A percentile compares a stretch with the other conserved stretches of the same genome.
These are phyloP conservation scores for Cataglyphis hispanica DNA, from an alignment of 1,140 invertebrate species.

Conservation along the genomic window DNA sequence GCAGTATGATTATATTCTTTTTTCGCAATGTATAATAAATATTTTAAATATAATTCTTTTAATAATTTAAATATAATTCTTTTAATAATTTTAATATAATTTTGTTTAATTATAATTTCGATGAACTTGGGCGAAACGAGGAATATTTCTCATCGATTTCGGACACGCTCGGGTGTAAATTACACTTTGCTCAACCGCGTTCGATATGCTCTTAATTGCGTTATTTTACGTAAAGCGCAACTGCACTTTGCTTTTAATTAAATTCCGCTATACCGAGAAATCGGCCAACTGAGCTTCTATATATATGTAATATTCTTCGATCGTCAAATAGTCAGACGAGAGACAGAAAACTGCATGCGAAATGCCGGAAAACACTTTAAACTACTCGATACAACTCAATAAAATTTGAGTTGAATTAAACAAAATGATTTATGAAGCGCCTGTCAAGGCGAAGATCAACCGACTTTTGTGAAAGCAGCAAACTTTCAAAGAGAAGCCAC, in stretches of 20 bases:
- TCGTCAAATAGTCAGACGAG: conserved; percentile 15
- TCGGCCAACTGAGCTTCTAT: background rate
- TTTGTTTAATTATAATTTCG: background rate
- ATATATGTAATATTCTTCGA: background rate
- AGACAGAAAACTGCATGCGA: background rate
- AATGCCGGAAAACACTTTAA: background rate
- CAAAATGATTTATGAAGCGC: background rate
- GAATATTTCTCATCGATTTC: conserved; percentile 25
- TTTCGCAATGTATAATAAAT: background rate
- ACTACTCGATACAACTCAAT: conserved; percentile 9
- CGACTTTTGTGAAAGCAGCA: background rate
- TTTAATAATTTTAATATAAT: too few relatives aligned
- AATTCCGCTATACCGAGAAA: conserved; percentile 36
- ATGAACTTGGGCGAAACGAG: background rate
- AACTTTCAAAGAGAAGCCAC: background rate
- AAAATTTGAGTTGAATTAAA: background rate
- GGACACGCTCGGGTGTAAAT: conserved; percentile 20
- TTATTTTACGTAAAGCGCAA: conserved; percentile 46
- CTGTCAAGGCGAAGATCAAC: background rate
- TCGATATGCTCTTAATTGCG: conserved; percentile 27
- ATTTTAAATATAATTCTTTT: background rate
- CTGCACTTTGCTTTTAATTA: conserved; percentile 42
- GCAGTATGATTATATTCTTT: background rate
- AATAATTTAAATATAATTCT: background rate
- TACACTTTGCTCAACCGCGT: conserved; percentile 11